Base-by-base conservation (phyloP, 2,113 vertebrate genomes). In the Narcine bancroftii region DNA sequence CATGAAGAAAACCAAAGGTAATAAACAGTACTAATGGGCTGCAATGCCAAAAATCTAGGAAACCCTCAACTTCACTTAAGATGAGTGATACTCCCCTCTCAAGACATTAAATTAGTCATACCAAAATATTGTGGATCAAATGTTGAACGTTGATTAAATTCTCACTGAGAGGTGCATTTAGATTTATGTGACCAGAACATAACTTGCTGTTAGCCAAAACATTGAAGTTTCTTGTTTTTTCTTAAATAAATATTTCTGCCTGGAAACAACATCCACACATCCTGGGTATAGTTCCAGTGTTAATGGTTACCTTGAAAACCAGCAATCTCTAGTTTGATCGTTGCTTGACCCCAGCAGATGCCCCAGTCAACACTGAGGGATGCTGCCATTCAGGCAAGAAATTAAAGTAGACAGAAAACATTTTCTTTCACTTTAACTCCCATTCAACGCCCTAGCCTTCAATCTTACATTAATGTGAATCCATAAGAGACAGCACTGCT, bases 1-100 rank as follows among this genome's bases (percentile, higher is more conserved):
- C 63, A 19, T 66, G 63, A 39, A 91, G 36, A 45, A 91, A 66
- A 39, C 39, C 87, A 66, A 45, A 91, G 87, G 65, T 69, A 91
- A 91, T 91, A 19, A 66, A 66, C 60, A 91, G 63, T 29, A 45
- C 53, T 89, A 89, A 89, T 89, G 56, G 83, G 53, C 87, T 91
- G 63, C 39, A 10, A 65, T 91, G 81, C 81, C 33, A 87, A 87
- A 10, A 87, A 87, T 29, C 50, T n/a, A 63, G 81, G n/a, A 87
- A 60, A 63, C 53, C 60, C 81, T 87, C 81, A 87, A 60, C 53
- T 6, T 87, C 81, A 36, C 53, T 63, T 60, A 60, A 87, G 60
- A 36, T 53, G 3, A 39, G 53, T 87, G 53, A 63, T 50, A 85
- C 4, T 60, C 50, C n/a, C 33, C 53, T 60, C 36, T 87, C n/a